Conservation (phyloP, 2,888 invertebrate genomes). For the Dicroscelio sp. region DNA sequence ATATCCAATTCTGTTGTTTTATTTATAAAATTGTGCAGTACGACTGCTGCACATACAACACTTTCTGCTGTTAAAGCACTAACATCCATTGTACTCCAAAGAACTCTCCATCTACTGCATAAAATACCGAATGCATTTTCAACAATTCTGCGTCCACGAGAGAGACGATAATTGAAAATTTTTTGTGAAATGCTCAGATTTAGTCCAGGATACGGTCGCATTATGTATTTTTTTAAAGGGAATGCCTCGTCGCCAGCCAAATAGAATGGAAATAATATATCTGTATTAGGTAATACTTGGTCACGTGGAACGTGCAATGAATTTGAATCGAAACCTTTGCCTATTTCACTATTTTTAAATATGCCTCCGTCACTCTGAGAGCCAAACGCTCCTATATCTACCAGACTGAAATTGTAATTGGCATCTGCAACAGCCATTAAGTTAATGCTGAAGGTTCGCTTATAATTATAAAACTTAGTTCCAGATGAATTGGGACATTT, state of each 20-base stretch:
- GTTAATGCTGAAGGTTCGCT: neutral
- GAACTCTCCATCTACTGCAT: too few relatives aligned
- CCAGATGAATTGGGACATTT: neutral
- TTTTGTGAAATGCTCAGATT: too few relatives aligned
- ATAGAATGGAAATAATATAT: slow-evolving; percentile 21
- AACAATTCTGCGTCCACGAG: too few relatives aligned
- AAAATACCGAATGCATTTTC: too few relatives aligned
- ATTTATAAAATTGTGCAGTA: too few relatives aligned
- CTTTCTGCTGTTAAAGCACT: too few relatives aligned
- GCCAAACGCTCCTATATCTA: neutral
- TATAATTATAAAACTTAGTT: neutral
- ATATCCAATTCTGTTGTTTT: too few relatives aligned
- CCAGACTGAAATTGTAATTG: neutral
- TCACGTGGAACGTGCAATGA: neutral
- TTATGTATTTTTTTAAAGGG: slow-evolving; percentile 27
- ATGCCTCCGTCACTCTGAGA: slow-evolving; percentile 1
- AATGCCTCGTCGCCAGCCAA: slow-evolving; percentile 26
- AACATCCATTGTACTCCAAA: too few relatives aligned
- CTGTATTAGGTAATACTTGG: neutral
- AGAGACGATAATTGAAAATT: too few relatives aligned
- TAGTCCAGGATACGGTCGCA: slow-evolving; percentile 37
- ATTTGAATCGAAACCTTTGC: neutral
- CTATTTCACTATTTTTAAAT: neutral
- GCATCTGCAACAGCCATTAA: neutral
- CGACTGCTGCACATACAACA: too few relatives aligned